Evolutionary conservation across 2,797 vertebrate species (phyloP).

Genomic region (Schizopygopsis malacanthus): DNA sequence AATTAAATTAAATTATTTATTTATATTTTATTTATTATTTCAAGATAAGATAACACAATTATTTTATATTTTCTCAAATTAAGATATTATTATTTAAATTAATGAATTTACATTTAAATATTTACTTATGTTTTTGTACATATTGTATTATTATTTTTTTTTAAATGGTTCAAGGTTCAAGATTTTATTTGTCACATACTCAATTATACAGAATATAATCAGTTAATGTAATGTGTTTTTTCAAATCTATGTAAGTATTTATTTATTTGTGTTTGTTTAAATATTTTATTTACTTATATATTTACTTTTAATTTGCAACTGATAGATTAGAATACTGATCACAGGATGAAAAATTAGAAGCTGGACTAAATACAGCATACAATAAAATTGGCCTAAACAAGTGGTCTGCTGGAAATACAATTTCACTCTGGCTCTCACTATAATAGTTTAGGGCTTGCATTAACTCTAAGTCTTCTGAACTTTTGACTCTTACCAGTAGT

Average conservation of each 20-base stretch:
- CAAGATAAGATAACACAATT: not conserved
- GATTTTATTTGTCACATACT: no score
- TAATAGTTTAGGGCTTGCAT: slow-evolving; percentile 1
- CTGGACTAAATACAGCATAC: not conserved
- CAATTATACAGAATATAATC: no score
- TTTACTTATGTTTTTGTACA: not conserved
- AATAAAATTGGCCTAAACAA: slow-evolving; percentile 14
- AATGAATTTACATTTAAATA: not conserved
- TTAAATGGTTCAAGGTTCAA: no score
- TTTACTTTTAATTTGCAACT: not conserved
- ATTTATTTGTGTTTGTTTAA: not conserved
- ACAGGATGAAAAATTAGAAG: not conserved
- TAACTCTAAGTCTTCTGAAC: slow-evolving; percentile 35
- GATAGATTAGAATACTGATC: not conserved
- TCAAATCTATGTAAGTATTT: not conserved
- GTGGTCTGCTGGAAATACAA: slow-evolving; percentile 3
- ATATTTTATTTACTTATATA: not conserved
- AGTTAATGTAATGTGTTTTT: not conserved
- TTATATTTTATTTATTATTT: not conserved
- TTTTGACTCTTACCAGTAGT: slow-evolving; percentile 39
- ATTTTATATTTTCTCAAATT: not conserved
- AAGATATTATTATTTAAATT: not conserved
- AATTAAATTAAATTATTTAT: not conserved
- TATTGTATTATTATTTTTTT: not conserved
- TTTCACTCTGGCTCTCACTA: slow-evolving; percentile 8